Evolutionary conservation across 2,888 invertebrate species (phyloP).

Genomic region (Zelleria hepariella): DNA sequence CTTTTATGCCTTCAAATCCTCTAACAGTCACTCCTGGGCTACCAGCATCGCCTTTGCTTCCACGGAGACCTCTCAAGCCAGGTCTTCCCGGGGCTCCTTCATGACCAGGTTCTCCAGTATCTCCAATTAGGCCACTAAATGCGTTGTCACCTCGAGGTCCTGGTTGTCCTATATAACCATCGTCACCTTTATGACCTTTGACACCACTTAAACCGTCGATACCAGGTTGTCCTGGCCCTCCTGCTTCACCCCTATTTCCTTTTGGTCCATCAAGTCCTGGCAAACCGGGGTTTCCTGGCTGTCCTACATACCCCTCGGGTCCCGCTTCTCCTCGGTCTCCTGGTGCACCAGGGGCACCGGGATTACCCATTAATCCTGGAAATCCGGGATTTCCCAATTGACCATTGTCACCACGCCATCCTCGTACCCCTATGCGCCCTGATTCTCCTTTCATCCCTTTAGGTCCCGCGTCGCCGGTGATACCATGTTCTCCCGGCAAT

Average conservation of each 20-base stretch:
- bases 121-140: slow-evolving; percentile 75
- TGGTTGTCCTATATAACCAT: slow-evolving; percentile 66
- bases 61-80: slow-evolving; percentile 69
- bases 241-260: slow-evolving; percentile 85
- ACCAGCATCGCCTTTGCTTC: slow-evolving; percentile 37
- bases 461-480: slow-evolving; percentile 38
- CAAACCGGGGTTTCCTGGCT: slow-evolving; percentile 82
- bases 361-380: slow-evolving; percentile 42
- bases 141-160: slow-evolving; percentile 76
- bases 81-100: slow-evolving; percentile 49
- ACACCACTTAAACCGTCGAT: slow-evolving; percentile 28
- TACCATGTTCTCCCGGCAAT: slow-evolving; percentile 42
- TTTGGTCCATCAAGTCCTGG: slow-evolving; percentile 80
- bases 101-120: slow-evolving; percentile 62
- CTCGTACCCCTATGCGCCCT: slow-evolving; percentile 71
- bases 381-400: slow-evolving; percentile 45
- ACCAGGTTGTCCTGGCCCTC: slow-evolving; percentile 78
- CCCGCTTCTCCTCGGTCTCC: slow-evolving; percentile 63
- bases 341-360: slow-evolving; percentile 51
- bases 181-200: slow-evolving; percentile 52
- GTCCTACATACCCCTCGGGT: slow-evolving; percentile 58
- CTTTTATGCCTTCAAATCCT: slow-evolving; percentile 66
- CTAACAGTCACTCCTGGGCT: slow-evolving; percentile 17
- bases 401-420: slow-evolving; percentile 63
- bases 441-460: slow-evolving; percentile 32